phyloP scores from a whole-genome alignment of 2,888 invertebrate genomes.

The Polydrusus tereticollis region DNA sequence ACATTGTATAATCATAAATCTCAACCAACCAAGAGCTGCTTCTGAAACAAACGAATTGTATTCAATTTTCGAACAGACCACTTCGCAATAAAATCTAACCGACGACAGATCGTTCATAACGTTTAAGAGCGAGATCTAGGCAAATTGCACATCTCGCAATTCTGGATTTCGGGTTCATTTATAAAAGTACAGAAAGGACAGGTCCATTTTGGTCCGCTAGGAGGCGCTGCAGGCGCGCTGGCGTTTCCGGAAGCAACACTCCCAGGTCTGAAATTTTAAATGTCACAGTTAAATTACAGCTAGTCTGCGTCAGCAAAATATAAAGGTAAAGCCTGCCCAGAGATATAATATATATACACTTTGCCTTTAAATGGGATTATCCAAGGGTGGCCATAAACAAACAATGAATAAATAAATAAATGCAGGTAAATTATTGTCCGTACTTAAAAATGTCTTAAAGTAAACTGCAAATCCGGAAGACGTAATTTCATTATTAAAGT shows the following conservation, averaged over 20 bases:
- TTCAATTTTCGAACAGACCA: slow-evolving; percentile 1
- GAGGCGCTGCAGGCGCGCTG: slow-evolving; percentile 60
- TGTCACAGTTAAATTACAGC: neutral
- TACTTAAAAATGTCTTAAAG: no score
- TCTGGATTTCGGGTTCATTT: slow-evolving; percentile 80
- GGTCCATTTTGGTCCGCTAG: slow-evolving; percentile 79
- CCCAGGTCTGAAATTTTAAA: slow-evolving; percentile 60
- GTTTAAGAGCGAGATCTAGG: slow-evolving; percentile 72
- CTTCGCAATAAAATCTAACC: slow-evolving; percentile 13
- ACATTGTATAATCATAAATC: no score
- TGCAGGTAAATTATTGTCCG: no score
- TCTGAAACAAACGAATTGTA: slow-evolving; percentile 11
- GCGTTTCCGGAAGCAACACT: slow-evolving; percentile 65
- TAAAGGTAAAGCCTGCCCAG: no score
- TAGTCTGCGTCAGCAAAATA: no score
- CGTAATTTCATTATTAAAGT: no score
- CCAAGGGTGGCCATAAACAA: no score
- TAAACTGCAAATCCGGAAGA: no score
- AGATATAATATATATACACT: no score
- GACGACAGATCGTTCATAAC: neutral
- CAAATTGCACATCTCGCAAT: slow-evolving; percentile 94
- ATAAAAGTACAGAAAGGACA: slow-evolving; percentile 95
- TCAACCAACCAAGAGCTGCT: neutral
- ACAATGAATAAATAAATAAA: no score
- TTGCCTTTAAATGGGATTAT: no score